phyloP scores from a whole-genome alignment of 2,888 invertebrate genomes.

The Itoplectis maculator region DNA sequence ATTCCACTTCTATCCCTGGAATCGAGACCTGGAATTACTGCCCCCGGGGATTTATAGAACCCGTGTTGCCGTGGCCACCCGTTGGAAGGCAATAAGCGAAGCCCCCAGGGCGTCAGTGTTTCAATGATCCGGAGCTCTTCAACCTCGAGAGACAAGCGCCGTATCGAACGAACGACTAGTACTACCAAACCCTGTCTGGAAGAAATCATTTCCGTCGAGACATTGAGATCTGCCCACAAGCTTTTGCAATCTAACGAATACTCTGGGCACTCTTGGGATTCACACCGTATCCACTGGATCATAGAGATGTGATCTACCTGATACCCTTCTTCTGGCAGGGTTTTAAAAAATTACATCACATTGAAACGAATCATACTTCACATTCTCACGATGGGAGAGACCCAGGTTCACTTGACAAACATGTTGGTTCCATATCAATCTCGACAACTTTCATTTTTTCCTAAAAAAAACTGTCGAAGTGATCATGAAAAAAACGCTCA shows the following conservation, averaged over 20 bases:
- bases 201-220: conserved; percentile 44
- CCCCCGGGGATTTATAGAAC: conserved; percentile 62
- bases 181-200: conserved; percentile 33
- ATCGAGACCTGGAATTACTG: conserved; percentile 62
- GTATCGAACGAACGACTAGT: conserved; percentile 24
- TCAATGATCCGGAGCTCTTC: conserved; percentile 53
- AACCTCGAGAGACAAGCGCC: conserved; percentile 34
- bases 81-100: conserved; percentile 61
- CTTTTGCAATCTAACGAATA: not conserved
- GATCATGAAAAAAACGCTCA: too few species aligned
- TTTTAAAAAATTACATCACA: not conserved
- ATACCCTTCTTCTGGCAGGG: not conserved
- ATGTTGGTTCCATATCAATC: too few species aligned
- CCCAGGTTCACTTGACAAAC: not conserved
- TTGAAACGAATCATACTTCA: not conserved
- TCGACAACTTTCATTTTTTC: too few species aligned
- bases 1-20: conserved; percentile 18
- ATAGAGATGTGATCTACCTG: not conserved
- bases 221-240: not conserved
- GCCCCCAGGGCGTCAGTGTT: conserved; percentile 49
- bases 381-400: too few species aligned
- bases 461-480: too few species aligned
- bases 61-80: conserved; percentile 32
- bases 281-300: not conserved
- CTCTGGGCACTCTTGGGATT: not conserved